These are phyloP conservation scores for Euzophera pinguis DNA, from an alignment of 2,888 invertebrate genomes.

Conservation along the genomic window DNA sequence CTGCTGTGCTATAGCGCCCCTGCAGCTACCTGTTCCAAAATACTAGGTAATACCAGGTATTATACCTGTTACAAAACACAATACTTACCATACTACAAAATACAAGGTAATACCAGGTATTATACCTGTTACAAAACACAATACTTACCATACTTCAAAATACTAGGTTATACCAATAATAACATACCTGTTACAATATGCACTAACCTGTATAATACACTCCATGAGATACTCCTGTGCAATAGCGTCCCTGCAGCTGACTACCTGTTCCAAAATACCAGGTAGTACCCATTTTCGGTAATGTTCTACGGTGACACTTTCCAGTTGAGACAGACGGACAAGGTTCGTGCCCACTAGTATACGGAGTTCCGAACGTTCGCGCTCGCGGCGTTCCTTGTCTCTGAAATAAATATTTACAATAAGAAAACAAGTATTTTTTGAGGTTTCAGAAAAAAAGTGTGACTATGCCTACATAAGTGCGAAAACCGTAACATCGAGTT, in stretches of 20 bases:
- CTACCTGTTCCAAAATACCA: slow-evolving; percentile 98
- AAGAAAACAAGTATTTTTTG: background rate
- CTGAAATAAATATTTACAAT: slow-evolving; percentile 49
- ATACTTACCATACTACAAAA: too few species aligned
- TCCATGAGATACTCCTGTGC: slow-evolving; percentile 99
- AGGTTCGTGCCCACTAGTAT: slow-evolving; percentile 99
- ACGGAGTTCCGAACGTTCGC: slow-evolving; percentile 95
- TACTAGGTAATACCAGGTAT: too few species aligned
- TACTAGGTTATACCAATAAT: too few species aligned
- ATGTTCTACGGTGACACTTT: slow-evolving; percentile 94
- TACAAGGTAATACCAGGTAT: too few species aligned
- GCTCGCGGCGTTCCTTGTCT: slow-evolving; percentile 92
- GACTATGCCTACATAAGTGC: too few species aligned
- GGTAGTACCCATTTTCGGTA: slow-evolving; percentile 95
- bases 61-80: too few species aligned
- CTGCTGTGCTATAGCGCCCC: slow-evolving; percentile 99
- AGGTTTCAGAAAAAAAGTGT: too few species aligned
- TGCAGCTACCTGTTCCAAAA: too few species aligned
- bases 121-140: too few species aligned
- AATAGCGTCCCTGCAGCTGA: slow-evolving; percentile 98
- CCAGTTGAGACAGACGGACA: slow-evolving; percentile 96
- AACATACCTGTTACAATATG: too few species aligned
- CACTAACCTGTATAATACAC: slow-evolving; percentile 93
- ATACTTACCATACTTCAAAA: too few species aligned
- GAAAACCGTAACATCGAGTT: too few species aligned